Base-by-base conservation (phyloP, 2,888 invertebrate genomes). In the Saturnia pavonia region DNA sequence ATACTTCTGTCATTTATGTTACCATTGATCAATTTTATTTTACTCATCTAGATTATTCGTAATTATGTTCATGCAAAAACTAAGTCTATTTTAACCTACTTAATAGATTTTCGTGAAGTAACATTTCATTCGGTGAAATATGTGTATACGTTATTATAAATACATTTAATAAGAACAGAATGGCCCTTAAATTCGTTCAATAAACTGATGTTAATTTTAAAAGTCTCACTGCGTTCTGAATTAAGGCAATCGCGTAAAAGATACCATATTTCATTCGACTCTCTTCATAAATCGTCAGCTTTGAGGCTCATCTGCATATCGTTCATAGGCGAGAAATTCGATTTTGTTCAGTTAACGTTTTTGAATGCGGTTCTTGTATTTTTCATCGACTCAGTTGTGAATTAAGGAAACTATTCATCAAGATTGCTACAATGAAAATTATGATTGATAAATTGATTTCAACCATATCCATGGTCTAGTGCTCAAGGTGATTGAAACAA, bases 251-350 rank as follows among this genome's bases (percentile, higher is more conserved):
- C 65, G 65, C 65, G 68, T 54, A 68, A 54, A 80, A 81, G 83
- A 82, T 81, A 90, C 90, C 88, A 90, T 91, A 91, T 91, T 91
- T 90, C 82, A 87, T 84, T 84, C 83, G 83, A 87, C 86, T 88
- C 89, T 90, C 90, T 88, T 89, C 88, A 90, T 91, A 91, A 92
- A 91, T 91, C 88, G 88, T 87, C 85, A 87, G 84, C 85, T 86
- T 88, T 81, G 83, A 84, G 81, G 82, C 87, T 89, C 88, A 90
- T 91, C 89, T 90, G 87, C 90, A 91, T 91, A 91, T 88, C 86
- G 85, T 81, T 77, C 78, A 83, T 82, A 85, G 65, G 85, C 84
- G 82, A 80, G 78, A 66, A 67, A 70, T 51, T 66, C 70, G 66
- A 54, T 67, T 66, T 66, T 67, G 40, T 69, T 67, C 54, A 65